These are phyloP conservation scores for Microctonus hyperodae DNA, from an alignment of 2,888 invertebrate species.

Conservation along the genomic window DNA sequence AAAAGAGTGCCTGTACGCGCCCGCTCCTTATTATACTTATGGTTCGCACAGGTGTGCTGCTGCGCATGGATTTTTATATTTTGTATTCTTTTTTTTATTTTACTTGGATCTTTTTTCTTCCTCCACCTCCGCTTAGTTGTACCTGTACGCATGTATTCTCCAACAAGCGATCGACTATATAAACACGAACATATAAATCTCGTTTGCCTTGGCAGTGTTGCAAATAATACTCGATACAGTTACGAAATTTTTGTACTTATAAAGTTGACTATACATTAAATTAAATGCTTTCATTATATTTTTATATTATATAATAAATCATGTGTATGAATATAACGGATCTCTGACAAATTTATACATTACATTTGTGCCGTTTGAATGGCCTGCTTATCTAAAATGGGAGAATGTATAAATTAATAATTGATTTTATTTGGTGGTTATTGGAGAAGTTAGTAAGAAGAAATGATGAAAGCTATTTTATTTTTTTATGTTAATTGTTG, in stretches of 20 bases:
- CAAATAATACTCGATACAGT: slow-evolving; percentile 10
- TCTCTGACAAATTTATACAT: background rate
- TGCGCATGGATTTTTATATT: background rate
- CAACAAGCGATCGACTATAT: background rate
- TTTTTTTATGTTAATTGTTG: background rate
- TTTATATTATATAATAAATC: background rate
- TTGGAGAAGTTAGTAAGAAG: background rate
- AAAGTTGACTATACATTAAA: background rate
- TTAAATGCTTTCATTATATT: background rate
- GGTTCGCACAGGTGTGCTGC: slow-evolving; percentile 18
- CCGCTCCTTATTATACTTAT: slow-evolving; percentile 20
- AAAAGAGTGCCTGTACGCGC: slow-evolving; percentile 12
- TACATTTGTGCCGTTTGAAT: background rate
- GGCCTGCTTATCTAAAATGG: background rate
- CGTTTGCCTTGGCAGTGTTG: slow-evolving; percentile 5
- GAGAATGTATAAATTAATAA: background rate
- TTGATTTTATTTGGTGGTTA: background rate
- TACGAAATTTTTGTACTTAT: slow-evolving; percentile 3
- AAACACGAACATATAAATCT: slow-evolving; percentile 8
- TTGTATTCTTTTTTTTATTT: background rate
- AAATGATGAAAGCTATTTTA: background rate
- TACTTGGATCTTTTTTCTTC: background rate
- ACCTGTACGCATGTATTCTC: background rate
- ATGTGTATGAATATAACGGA: background rate
- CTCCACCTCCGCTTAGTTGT: background rate